Conservation (phyloP, 2,113 vertebrate species). For the Vanacampus margaritifer region DNA sequence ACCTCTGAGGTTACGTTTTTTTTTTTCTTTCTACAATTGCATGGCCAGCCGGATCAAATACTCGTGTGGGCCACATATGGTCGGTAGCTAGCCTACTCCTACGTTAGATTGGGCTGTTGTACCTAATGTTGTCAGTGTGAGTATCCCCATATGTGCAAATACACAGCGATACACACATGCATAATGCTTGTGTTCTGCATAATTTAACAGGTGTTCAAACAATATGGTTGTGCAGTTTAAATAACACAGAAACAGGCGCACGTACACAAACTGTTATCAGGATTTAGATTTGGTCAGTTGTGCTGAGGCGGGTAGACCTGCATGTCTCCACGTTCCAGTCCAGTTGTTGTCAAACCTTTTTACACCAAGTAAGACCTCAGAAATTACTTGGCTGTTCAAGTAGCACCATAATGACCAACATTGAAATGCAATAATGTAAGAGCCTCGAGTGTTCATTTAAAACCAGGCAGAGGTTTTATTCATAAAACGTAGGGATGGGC, state of each 20-base stretch:
- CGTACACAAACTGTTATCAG: constrained; percentile 4
- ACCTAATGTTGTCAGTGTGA: not conserved
- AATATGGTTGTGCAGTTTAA: constrained; percentile 22
- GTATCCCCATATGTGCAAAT: constrained; percentile 32
- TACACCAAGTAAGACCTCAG: not conserved
- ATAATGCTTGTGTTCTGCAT: constrained; percentile 20
- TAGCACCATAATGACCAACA: too few species aligned
- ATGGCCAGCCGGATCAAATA: not conserved
- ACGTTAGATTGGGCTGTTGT: not conserved
- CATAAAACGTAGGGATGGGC: too few species aligned
- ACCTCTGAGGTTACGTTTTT: not conserved
- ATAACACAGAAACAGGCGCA: constrained; percentile 5
- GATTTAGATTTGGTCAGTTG: constrained; percentile 25
- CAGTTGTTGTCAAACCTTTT: not conserved
- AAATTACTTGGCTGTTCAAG: too few species aligned
- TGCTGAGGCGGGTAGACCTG: constrained; percentile 11
- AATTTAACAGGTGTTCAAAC: constrained; percentile 2
- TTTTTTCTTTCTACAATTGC: not conserved
- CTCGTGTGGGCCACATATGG: not conserved
- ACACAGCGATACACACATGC: constrained; percentile 10
- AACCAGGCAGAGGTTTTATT: too few species aligned
- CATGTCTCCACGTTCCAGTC: constrained; percentile 24
- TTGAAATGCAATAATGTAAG: too few species aligned
- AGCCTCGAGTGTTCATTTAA: too few species aligned
- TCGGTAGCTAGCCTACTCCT: not conserved